Base-by-base conservation (phyloP, 2,888 invertebrate species). In the Nipponacmea schrenckii region DNA sequence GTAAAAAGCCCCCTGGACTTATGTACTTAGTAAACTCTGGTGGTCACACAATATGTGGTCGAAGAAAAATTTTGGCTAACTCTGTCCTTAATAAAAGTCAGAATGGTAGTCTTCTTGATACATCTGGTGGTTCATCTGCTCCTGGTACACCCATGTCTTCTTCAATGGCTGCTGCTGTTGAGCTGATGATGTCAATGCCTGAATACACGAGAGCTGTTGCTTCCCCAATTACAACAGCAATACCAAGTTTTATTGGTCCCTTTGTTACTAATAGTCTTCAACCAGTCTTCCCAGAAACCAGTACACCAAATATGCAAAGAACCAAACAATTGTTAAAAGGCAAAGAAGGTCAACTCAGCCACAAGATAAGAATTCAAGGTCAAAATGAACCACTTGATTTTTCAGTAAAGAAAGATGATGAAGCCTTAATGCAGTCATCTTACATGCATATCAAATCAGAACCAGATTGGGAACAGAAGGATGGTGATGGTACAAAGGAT, bases 201-300 rank as follows among this genome's bases (percentile, higher is more conserved):
- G 39, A 24, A 62, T 48, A 14, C 50, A 48, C 20, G 2, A 20
- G 26, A 44, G 24, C 39, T 64, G n/a, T 17, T 8, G 10, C 64
- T 26, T 39, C 64, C 64, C 64, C 27, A 3, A 8, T 39, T 20
- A 75, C 76, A 64, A 75, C 80, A 20, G 80, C 80, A 14, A 80
- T 81, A 80, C 81, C 83, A 10, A 81, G 82, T 48, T 80, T 81
- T 68, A 83, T 84, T 77, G 85, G 84, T 26, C 85, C 84, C 20
- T 85, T 85, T 69, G 80, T 85, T n/a, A 81, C 81, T 27, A 79
- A 80, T 69, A 76, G 79, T 14, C 67, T 69, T 45, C 74, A 72
- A 67, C 77, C 79, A 2, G 77, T 76, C 8, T 80, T 75, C 64
- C 73, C 77, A 24, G 63, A 68, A 31, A 65, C 70, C 26, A 20